Conservation (phyloP, 2,797 vertebrate genomes). For the Myotis planiceps region DNA sequence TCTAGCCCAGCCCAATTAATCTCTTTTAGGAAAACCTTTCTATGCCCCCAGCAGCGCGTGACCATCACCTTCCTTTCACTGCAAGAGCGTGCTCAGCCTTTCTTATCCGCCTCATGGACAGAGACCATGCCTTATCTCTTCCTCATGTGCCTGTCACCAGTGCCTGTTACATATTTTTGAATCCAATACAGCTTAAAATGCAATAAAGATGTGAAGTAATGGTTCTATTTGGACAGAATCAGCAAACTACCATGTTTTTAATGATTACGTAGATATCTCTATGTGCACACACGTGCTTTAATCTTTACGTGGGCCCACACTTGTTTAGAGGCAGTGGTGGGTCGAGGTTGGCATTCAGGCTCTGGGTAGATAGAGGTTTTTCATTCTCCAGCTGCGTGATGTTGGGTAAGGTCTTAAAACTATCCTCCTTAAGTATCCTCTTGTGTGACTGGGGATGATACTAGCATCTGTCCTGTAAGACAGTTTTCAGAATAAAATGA, state of each 20-base stretch:
- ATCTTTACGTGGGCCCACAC: neutral
- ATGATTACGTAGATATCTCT: neutral
- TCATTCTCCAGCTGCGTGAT: neutral
- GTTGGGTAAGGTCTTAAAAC: neutral
- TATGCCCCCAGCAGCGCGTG: neutral
- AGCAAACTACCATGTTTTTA: neutral
- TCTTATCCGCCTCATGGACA: neutral
- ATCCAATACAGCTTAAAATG: neutral
- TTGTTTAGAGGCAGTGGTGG: neutral
- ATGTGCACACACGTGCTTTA: rapidly evolving
- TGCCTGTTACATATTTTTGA: neutral
- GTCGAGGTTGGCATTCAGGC: neutral
- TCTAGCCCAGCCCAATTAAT: neutral
- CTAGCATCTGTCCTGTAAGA: neutral
- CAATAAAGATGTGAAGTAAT: neutral
- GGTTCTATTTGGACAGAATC: neutral
- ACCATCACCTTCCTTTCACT: neutral
- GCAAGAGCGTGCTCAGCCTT: neutral
- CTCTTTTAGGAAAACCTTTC: neutral
- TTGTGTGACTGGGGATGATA: neutral
- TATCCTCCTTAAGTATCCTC: neutral
- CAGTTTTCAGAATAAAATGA: neutral
- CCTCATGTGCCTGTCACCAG: neutral
- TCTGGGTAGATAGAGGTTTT: neutral
- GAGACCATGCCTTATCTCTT: neutral